Percentiles rank a stretch among this genome's conserved stretches.
phyloP scores from a whole-genome alignment of 2,888 invertebrate genomes.

The Orchesella flavescens region DNA sequence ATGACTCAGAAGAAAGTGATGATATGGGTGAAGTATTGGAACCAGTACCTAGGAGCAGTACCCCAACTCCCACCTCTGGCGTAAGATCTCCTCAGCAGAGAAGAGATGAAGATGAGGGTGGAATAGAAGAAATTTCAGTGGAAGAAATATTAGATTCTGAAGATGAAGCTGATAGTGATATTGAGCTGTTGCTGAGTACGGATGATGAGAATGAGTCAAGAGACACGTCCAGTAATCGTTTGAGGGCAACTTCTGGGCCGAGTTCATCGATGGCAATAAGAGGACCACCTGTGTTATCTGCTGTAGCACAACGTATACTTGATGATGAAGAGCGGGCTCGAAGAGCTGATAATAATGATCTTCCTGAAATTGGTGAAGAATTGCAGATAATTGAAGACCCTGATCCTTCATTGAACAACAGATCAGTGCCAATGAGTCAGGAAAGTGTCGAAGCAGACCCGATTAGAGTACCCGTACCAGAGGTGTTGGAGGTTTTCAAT shows the following conservation, averaged over 20 bases:
- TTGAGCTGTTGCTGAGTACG: background rate
- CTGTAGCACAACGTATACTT: background rate
- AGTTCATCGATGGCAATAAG: background rate
- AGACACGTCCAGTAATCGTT: no score
- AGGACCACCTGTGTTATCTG: background rate
- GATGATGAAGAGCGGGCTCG: no score
- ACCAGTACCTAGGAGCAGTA: no score
- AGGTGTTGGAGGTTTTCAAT: background rate
- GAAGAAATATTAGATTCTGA: no score
- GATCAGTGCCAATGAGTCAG: no score
- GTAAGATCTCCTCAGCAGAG: background rate
- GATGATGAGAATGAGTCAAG: background rate
- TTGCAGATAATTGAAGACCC: no score
- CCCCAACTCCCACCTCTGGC: no score
- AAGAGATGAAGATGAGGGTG: background rate
- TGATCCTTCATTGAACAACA: background rate
- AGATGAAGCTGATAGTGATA: background rate
- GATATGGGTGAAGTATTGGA: no score
- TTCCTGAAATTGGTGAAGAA: no score
- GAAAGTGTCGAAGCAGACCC: background rate
- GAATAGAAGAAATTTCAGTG: no score
- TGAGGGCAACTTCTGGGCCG: no score
- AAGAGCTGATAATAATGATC: background rate
- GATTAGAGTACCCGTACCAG: background rate
- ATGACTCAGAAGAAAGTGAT: background rate